Conservation (phyloP, 2,888 invertebrate species). For the Spisula solida region DNA sequence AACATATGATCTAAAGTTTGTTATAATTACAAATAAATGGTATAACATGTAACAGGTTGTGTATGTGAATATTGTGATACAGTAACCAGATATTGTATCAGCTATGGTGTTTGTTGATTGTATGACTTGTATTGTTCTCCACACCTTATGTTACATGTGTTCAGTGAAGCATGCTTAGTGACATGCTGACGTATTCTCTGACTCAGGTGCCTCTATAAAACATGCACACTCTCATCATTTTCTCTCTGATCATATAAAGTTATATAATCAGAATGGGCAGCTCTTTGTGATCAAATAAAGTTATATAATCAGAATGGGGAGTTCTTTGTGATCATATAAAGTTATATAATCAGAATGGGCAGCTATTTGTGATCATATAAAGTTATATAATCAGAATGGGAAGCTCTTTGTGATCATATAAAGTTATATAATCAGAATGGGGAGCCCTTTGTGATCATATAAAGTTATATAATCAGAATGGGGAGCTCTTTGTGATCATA, state of each 20-base stretch:
- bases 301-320: not conserved
- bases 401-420: no score
- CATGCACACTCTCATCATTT: not conserved
- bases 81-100: not conserved
- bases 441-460: not conserved
- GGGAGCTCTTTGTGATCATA: not conserved
- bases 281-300: no score
- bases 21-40: not conserved
- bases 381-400: not conserved
- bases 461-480: not conserved
- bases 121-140: not conserved
- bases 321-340: no score
- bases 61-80: not conserved
- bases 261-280: not conserved
- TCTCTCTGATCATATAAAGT: not conserved
- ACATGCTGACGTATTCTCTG: not conserved
- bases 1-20: not conserved
- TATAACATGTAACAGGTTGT: not conserved
- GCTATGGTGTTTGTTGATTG: not conserved
- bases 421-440: not conserved
- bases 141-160: slow-evolving; percentile 7
- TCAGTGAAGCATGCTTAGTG: not conserved
- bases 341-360: not conserved
- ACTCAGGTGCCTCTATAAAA: not conserved
- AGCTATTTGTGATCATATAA: no score